Conservation (phyloP, 2,888 invertebrate genomes). For the Pogonocherus hispidulus region DNA sequence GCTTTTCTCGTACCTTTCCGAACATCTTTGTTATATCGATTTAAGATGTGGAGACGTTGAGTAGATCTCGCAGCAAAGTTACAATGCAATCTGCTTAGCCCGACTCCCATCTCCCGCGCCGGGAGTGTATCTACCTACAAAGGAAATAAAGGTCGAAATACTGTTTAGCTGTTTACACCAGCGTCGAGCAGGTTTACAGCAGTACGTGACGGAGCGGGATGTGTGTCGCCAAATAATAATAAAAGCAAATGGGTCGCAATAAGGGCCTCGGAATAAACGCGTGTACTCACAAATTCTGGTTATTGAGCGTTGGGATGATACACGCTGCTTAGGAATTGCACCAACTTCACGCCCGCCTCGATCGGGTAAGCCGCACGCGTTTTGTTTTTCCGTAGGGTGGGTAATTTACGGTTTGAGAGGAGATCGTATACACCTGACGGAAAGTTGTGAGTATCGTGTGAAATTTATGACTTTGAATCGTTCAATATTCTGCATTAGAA, state of each 20-base stretch:
- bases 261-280: constrained; percentile 2
- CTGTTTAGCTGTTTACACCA: constrained; percentile 11
- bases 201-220: constrained; percentile 21
- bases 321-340: constrained; percentile 1
- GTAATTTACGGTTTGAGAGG: not conserved
- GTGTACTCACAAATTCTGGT: constrained; percentile 11
- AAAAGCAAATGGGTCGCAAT: constrained; percentile 21
- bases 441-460: no score
- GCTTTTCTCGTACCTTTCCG: no score
- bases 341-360: not conserved
- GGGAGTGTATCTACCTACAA: not conserved
- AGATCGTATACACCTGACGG: no score
- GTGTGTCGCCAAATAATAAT: constrained; percentile 22
- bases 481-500: no score
- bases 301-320: constrained; percentile 17
- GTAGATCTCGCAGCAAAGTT: no score
- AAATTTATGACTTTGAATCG: no score
- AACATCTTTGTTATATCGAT: no score
- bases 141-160: constrained; percentile 7
- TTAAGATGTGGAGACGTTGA: no score
- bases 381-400: no score
- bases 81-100: not conserved
- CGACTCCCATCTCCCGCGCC: not conserved
- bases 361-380: not conserved
- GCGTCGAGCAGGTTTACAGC: constrained; percentile 14